Conservation (phyloP, 2,113 vertebrate species). For the Saguinus midas region DNA sequence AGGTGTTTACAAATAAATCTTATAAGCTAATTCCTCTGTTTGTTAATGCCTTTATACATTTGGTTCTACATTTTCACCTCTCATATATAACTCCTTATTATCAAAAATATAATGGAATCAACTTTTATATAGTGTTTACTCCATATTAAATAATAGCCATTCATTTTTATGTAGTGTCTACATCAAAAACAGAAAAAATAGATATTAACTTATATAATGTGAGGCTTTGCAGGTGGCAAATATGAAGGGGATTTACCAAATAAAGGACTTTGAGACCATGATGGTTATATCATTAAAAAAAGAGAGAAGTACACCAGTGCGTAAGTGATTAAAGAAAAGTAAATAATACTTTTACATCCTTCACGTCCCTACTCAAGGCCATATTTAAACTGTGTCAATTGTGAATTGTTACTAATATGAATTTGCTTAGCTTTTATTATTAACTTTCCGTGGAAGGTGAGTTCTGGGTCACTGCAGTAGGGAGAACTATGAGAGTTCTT, state of each 20-base stretch:
- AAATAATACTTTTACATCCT: not conserved
- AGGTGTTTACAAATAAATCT: not conserved
- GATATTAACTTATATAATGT: not conserved
- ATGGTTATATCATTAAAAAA: not conserved
- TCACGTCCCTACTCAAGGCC: not conserved
- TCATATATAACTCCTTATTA: not conserved
- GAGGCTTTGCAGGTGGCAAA: not conserved
- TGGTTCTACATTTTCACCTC: not conserved
- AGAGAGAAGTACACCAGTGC: not conserved
- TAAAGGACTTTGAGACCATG: not conserved
- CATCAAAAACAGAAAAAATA: not conserved
- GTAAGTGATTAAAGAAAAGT: not conserved
- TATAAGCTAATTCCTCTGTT: not conserved
- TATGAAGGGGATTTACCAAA: not conserved
- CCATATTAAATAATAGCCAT: not conserved
- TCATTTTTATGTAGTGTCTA: not conserved
- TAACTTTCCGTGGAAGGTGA: not conserved
- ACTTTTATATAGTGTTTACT: not conserved
- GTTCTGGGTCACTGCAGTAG: not conserved
- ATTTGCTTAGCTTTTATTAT: not conserved
- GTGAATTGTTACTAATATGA: not conserved
- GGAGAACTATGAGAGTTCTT: not conserved
- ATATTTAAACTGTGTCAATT: not conserved
- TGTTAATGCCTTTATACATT: not conserved
- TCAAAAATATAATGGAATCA: not conserved